Percentiles rank a stretch among this genome's conserved stretches.
Evolutionary conservation across 1,140 invertebrate genomes (phyloP).

Genomic region (Zaprionus kolodkinae): DNA sequence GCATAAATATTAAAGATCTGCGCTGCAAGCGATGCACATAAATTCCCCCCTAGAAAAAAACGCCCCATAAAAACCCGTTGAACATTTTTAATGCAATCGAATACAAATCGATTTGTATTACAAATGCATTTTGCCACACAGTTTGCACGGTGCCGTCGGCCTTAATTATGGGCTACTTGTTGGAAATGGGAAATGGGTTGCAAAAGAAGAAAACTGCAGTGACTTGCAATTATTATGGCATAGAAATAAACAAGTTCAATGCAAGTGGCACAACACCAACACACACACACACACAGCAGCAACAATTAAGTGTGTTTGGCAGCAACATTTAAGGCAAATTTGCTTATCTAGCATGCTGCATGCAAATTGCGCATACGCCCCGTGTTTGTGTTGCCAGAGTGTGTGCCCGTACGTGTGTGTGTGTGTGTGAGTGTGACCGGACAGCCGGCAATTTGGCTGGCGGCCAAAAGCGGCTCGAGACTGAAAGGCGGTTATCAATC

Average conservation of each 20-base stretch:
- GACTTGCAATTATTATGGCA: conserved; percentile 30
- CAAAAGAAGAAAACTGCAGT: conserved; percentile 13
- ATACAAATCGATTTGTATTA: not conserved
- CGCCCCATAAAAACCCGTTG: not conserved
- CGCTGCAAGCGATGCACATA: not conserved
- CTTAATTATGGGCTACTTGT: conserved; percentile 56
- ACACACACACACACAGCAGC: not conserved
- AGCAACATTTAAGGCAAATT: conserved; percentile 47
- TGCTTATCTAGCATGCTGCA: conserved; percentile 54
- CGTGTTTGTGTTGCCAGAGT: conserved; percentile 25
- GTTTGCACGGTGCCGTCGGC: conserved; percentile 18
- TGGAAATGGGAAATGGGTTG: conserved; percentile 21
- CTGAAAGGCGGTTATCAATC: conserved; percentile 73
- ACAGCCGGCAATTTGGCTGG: conserved; percentile 57
- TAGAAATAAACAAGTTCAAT: conserved; percentile 69
- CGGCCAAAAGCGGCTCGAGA: conserved; percentile 61
- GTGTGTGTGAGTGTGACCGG: not conserved
- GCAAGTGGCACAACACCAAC: conserved; percentile 40
- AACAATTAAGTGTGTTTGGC: conserved; percentile 31
- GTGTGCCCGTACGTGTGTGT: not conserved
- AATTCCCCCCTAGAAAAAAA: not conserved
- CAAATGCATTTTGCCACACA: conserved; percentile 14
- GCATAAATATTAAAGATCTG: not conserved
- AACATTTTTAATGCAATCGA: not conserved
- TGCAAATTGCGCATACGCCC: conserved; percentile 78